Base-by-base conservation (phyloP, 2,797 vertebrate genomes). In the Cryptoprocta ferox region DNA sequence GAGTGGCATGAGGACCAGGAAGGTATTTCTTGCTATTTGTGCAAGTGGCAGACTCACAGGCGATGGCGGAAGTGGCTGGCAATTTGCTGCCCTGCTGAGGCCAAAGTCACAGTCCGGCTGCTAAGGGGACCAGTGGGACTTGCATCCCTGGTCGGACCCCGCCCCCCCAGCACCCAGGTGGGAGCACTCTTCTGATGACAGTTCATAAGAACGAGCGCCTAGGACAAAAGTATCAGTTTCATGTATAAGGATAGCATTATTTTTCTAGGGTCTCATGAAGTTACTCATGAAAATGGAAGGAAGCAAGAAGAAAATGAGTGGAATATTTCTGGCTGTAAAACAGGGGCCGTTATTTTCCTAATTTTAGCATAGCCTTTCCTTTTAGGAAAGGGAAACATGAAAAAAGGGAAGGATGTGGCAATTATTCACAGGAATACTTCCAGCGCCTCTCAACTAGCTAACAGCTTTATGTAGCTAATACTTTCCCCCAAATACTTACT, bases 401-500 rank as follows among this genome's bases (percentile, higher is more conserved):
- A 82, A 96, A 95, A 80, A 93, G 48, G 37, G 65, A 94, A 96
- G 61, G 91, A 50, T n/a, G 6, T 53, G 91, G 68, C 70, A 96
- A 93, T 96, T 97, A 96, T 89, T 93, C 92, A 97, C 86, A 92
- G 42, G 65, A 65, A 42, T 76, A 7, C 80, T 92, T 95, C 80
- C 81, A 82, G 85, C 37, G 48, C 71, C 56, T 96, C 83, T 50
- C 88, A 90, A 96, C 78, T 90, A 96, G 53, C 61, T 88, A 94
- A 95, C 87, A 91, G 84, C 48, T 96, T 96, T 94, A 90, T 94
- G 86, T 71, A 89, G 68, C 42, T 86, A 96, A 95, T 96, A 81
- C 26, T 92, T 93, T 79, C 92, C 45, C 56, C 71, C 93, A 82
- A 94, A 86, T 92, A 90, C n/a, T 96, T 97, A 89, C 32, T 97